These are phyloP conservation scores for Melanotaenia maccullochi DNA, from an alignment of 2,797 vertebrate species.

Conservation along the genomic window DNA sequence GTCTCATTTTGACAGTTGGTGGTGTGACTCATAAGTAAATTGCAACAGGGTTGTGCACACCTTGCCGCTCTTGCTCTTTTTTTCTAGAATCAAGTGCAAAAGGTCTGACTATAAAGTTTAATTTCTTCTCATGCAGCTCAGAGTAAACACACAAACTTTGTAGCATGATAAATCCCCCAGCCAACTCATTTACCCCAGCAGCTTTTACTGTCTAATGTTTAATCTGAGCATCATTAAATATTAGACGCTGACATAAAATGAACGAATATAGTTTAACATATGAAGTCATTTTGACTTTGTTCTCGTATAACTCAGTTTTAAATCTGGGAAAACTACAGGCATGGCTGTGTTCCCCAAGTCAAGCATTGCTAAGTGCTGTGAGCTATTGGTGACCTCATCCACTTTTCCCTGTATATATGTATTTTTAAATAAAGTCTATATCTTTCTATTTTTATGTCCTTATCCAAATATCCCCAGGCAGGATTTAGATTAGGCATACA, in stretches of 20 bases:
- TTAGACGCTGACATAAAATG: constrained; percentile 10
- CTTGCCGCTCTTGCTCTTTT: constrained; percentile 30
- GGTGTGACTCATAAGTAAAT: constrained; percentile 69
- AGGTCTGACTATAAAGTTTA: constrained; percentile 53
- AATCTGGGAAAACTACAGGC: constrained; percentile 17
- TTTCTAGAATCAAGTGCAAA: constrained; percentile 32
- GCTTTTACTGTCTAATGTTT: constrained; percentile 15
- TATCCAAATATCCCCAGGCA: constrained; percentile 40
- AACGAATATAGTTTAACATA: constrained; percentile 9
- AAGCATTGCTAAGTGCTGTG: background rate
- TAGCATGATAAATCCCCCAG: constrained; percentile 17
- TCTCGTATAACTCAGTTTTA: constrained; percentile 25
- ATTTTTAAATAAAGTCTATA: constrained; percentile 45
- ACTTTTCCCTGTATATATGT: constrained; percentile 34
- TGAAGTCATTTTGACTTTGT: background rate
- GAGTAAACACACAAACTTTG: constrained; percentile 42
- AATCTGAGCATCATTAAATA: constrained; percentile 24
- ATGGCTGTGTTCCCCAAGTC: constrained; percentile 25
- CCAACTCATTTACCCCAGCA: constrained; percentile 11
- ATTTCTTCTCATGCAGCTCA: constrained; percentile 27
- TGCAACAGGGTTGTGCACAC: constrained; percentile 52
- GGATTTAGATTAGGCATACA: constrained; percentile 16
- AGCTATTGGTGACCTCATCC: constrained; percentile 34
- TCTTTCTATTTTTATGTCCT: constrained; percentile 34
- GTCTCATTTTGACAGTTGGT: constrained; percentile 73